Percentiles rank a stretch among this genome's conserved stretches.
Conservation (phyloP, 2,113 vertebrate species). For the Ptyas mucosa region DNA sequence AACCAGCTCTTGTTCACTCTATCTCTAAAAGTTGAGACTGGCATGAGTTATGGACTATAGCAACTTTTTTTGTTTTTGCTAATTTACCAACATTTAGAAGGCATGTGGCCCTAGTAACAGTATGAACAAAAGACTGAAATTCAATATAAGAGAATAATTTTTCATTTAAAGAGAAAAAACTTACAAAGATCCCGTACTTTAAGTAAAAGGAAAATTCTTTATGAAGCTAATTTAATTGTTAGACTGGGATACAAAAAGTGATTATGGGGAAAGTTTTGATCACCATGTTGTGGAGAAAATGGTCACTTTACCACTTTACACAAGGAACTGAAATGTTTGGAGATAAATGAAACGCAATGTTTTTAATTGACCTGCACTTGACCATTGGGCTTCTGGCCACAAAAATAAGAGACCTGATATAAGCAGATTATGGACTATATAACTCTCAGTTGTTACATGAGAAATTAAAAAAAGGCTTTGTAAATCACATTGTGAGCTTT, state of each 20-base stretch:
- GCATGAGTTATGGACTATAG: not conserved
- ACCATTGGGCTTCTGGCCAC: not conserved
- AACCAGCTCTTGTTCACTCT: not conserved
- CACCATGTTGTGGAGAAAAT: not conserved
- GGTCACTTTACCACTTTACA: not conserved
- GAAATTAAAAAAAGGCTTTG: not conserved
- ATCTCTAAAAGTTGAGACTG: not conserved
- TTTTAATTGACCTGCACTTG: not conserved
- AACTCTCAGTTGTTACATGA: not conserved
- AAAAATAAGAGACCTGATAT: not conserved
- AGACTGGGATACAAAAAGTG: not conserved
- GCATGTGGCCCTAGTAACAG: not conserved
- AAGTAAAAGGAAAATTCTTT: not conserved
- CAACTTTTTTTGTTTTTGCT: not conserved
- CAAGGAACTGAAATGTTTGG: not conserved
- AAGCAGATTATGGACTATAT: not conserved
- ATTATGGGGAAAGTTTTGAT: not conserved
- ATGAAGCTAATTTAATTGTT: not conserved
- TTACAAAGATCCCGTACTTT: not conserved
- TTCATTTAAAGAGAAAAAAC: not conserved
- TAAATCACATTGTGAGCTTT: not conserved
- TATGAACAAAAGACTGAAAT: not conserved
- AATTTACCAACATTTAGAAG: not conserved
- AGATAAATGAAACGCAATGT: not conserved
- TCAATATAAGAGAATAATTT: not conserved